phyloP scores from a whole-genome alignment of 2,797 vertebrate genomes.

The Taeniopygia guttata region DNA sequence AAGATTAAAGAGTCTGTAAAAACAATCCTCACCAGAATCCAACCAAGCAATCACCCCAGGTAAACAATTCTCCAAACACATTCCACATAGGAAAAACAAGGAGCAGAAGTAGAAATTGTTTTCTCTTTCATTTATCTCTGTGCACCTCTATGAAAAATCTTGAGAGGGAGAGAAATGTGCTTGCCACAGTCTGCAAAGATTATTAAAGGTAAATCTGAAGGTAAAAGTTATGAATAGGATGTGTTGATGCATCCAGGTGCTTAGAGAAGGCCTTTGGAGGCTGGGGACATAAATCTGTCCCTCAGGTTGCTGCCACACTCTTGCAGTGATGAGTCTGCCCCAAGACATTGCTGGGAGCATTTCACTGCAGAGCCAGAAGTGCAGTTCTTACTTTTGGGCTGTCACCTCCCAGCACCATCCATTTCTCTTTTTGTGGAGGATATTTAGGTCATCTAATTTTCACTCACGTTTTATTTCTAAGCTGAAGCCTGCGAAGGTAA shows the following conservation, averaged over 20 bases:
- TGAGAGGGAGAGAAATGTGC: no score
- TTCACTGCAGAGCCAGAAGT: background rate
- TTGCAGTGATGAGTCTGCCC: background rate
- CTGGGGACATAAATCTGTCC: background rate
- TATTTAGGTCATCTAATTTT: slow-evolving; percentile 7
- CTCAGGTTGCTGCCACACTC: background rate
- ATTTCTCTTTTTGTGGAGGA: background rate
- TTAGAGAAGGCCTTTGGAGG: background rate
- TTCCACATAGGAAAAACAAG: no score
- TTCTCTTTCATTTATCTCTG: no score
- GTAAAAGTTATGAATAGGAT: background rate
- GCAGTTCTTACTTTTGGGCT: background rate
- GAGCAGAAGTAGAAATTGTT: no score
- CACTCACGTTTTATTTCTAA: background rate
- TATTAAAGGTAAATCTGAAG: background rate
- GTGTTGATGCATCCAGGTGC: background rate
- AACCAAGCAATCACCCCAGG: no score
- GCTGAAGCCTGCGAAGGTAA: slow-evolving; percentile 4
- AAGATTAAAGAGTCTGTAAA: background rate
- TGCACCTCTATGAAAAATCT: no score
- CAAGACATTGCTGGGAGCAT: background rate
- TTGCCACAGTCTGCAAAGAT: background rate
- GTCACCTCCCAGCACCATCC: background rate
- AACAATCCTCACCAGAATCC: no score
- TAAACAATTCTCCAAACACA: no score